A percentile compares a stretch with the other conserved stretches of the same genome.
Evolutionary conservation across 2,113 vertebrate species (phyloP).

Genomic region (Xiphophorus maculatus): DNA sequence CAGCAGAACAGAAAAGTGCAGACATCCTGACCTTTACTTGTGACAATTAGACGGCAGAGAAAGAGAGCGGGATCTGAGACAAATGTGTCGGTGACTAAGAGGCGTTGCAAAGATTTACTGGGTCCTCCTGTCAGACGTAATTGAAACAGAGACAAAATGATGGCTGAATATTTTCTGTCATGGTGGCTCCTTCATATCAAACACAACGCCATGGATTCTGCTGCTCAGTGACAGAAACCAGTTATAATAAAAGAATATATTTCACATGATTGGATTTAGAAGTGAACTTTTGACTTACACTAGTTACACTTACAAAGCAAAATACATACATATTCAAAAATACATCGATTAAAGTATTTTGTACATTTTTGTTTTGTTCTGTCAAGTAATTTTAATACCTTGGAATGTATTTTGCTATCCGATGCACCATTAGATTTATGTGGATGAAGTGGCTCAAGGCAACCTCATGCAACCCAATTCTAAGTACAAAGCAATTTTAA

Average conservation of each 20-base stretch:
- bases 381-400: background rate
- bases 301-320: too few relatives aligned
- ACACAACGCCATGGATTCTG: background rate
- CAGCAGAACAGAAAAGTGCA: constrained; percentile 21
- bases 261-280: background rate
- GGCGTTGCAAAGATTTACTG: constrained; percentile 9
- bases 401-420: background rate
- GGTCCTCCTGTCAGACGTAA: constrained; percentile 19
- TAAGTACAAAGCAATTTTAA: background rate
- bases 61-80: constrained; percentile 18
- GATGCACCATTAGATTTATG: background rate
- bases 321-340: too few relatives aligned
- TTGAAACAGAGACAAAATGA: constrained; percentile 34
- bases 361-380: background rate
- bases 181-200: constrained; percentile 36
- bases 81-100: background rate
- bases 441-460: too few relatives aligned
- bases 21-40: constrained; percentile 46
- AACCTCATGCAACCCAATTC: background rate
- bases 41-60: constrained; percentile 16
- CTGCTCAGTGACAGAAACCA: background rate
- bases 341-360: background rate
- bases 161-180: constrained; percentile 20
- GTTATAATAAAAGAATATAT: background rate
- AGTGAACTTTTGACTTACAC: too few relatives aligned